These are phyloP conservation scores for Caranx ignobilis DNA, from an alignment of 2,113 vertebrate species.

Conservation along the genomic window DNA sequence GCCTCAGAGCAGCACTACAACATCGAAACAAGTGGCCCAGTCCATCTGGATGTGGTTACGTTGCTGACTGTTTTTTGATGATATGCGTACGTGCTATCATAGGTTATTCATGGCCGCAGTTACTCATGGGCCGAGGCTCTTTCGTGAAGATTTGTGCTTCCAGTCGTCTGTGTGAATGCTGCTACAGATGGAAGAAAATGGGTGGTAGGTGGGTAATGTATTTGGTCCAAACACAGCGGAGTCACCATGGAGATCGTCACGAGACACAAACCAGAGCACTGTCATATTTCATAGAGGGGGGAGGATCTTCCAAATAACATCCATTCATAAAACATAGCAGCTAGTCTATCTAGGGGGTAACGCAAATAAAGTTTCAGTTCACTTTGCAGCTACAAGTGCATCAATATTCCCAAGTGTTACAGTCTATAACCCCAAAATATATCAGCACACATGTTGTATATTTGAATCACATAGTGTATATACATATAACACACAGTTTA, in stretches of 20 bases:
- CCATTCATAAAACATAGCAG: constrained; percentile 21
- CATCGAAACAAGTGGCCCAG: not conserved
- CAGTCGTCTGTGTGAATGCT: constrained; percentile 32
- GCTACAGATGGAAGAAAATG: constrained; percentile 45
- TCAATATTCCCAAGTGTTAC: not conserved
- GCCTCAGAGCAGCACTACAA: constrained; percentile 18
- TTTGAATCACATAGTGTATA: not conserved
- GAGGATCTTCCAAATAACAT: constrained; percentile 20
- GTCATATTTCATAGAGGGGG: constrained; percentile 20
- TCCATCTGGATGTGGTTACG: constrained; percentile 75
- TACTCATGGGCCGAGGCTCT: constrained; percentile 18
- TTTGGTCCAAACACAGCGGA: constrained; percentile 54
- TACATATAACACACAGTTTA: not conserved
- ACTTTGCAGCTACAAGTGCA: not conserved
- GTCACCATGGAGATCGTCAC: constrained; percentile 55
- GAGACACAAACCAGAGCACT: constrained; percentile 35
- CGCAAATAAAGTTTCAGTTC: not conserved
- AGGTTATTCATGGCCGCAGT: constrained; percentile 57
- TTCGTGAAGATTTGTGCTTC: constrained; percentile 62
- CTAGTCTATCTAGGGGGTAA: not conserved
- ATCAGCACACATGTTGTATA: not conserved
- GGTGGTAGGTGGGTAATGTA: constrained; percentile 39
- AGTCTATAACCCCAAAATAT: not conserved
- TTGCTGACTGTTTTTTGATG: constrained; percentile 45
- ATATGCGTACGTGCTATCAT: constrained; percentile 47